Conservation (phyloP, 1,140 invertebrate genomes). For the Bombus terrestris region DNA sequence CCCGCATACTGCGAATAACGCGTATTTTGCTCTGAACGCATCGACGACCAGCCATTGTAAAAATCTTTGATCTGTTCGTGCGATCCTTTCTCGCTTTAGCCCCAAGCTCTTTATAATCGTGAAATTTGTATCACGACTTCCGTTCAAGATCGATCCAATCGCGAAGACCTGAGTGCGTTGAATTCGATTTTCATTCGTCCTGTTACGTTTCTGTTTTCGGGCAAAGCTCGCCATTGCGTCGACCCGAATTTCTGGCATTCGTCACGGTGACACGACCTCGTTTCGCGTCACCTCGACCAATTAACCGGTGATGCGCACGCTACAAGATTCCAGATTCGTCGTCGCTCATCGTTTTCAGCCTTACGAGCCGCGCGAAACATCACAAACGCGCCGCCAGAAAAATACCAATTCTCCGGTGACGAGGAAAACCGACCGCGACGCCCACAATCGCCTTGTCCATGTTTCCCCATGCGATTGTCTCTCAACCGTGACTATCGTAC, state of each 20-base stretch:
- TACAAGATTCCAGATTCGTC: conserved; percentile 22
- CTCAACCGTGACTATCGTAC: background rate
- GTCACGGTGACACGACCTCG: background rate
- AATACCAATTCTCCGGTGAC: background rate
- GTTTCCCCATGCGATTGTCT: background rate
- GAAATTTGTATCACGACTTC: conserved; percentile 13
- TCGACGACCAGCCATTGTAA: background rate
- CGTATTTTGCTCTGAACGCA: background rate
- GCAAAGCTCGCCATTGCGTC: background rate
- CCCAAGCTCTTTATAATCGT: background rate
- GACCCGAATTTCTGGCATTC: conserved; percentile 3
- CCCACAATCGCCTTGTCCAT: background rate
- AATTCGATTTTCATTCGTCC: background rate
- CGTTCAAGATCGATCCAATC: background rate
- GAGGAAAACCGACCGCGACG: background rate
- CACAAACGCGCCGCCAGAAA: conserved; percentile 11
- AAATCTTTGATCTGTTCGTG: background rate
- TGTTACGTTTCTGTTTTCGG: background rate
- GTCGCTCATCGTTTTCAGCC: conserved; percentile 25
- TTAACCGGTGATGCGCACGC: conserved; percentile 8
- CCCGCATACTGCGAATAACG: background rate
- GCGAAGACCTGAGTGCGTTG: background rate
- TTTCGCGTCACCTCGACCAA: background rate
- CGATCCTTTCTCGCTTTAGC: background rate
- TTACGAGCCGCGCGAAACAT: background rate